Percentiles rank a stretch among this genome's conserved stretches.
phyloP scores from a whole-genome alignment of 2,797 vertebrate genomes.

The Poecile montanus region DNA sequence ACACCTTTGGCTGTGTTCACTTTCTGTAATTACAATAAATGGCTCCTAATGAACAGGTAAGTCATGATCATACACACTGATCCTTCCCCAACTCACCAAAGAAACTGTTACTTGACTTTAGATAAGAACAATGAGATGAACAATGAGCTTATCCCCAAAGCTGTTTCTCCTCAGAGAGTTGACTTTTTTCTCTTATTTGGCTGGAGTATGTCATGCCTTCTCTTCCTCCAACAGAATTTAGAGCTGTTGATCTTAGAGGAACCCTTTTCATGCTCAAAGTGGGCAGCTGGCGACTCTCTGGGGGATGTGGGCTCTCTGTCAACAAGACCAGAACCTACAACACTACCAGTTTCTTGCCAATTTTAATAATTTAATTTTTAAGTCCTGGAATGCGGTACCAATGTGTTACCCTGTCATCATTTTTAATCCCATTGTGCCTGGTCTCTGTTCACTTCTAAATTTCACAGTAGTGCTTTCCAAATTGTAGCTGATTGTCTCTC shows the following conservation, averaged over 20 bases:
- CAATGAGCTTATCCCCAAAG: background rate
- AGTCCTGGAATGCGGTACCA: background rate
- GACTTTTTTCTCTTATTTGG: background rate
- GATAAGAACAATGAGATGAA: background rate
- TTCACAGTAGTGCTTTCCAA: background rate
- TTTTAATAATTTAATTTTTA: background rate
- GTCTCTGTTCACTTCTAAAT: background rate
- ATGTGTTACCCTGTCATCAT: background rate
- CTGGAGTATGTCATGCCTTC: accelerated
- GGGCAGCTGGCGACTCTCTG: background rate
- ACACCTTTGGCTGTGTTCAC: background rate
- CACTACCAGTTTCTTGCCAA: background rate
- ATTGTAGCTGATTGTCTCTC: background rate
- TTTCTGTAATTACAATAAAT: background rate
- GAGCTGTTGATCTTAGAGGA: background rate
- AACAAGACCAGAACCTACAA: background rate
- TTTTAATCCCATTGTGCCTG: background rate
- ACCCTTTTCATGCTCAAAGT: background rate
- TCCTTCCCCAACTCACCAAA: background rate
- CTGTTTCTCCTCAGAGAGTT: background rate
- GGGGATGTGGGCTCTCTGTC: background rate
- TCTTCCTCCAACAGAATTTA: background rate
- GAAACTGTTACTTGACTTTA: background rate
- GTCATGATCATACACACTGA: background rate
- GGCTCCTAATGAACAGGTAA: background rate